These are phyloP conservation scores for Porites australiensis DNA, from an alignment of 64 coral and sea anemone species.

Conservation along the genomic window DNA sequence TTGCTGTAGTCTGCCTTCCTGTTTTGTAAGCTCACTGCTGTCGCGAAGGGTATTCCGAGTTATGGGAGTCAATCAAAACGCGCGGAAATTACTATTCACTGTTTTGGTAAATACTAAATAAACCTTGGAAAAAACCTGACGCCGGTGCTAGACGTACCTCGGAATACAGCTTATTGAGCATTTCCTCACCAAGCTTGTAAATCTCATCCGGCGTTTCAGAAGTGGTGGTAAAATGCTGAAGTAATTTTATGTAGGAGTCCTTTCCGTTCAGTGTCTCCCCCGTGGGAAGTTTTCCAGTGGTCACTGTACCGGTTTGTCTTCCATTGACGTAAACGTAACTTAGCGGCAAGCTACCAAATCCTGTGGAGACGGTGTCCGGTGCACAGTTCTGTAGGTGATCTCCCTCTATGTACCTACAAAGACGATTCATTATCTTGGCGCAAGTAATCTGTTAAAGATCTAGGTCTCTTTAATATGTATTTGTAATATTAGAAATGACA, in stretches of 20 bases:
- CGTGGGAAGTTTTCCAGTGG: slow-evolving; percentile 58
- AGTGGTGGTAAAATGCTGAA: slow-evolving; percentile 74
- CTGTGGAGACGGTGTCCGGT: slow-evolving; percentile 43
- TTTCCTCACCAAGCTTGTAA: slow-evolving; percentile 59
- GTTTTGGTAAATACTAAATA: too few relatives aligned
- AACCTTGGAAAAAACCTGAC: background rate
- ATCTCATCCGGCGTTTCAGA: slow-evolving; percentile 58
- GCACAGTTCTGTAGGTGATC: slow-evolving; percentile 75
- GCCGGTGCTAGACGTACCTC: slow-evolving; percentile 45
- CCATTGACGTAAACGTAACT: slow-evolving; percentile 65
- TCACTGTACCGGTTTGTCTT: background rate
- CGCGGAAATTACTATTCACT: too few relatives aligned
- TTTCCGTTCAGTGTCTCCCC: slow-evolving; percentile 47
- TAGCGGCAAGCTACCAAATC: slow-evolving; percentile 63
- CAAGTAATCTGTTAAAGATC: too few relatives aligned
- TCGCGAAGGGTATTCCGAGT: too few relatives aligned
- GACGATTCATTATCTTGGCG: too few relatives aligned
- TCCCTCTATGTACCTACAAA: slow-evolving; percentile 53
- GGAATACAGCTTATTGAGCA: slow-evolving; percentile 52
- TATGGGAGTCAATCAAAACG: too few relatives aligned
- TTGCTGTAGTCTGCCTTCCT: too few relatives aligned
- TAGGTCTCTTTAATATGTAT: too few relatives aligned
- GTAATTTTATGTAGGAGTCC: slow-evolving; percentile 57
- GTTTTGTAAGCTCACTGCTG: too few relatives aligned
- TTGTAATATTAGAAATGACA: too few relatives aligned